Evolutionary conservation across 1,140 invertebrate species (phyloP).

Genomic region (Bombus ignitus): DNA sequence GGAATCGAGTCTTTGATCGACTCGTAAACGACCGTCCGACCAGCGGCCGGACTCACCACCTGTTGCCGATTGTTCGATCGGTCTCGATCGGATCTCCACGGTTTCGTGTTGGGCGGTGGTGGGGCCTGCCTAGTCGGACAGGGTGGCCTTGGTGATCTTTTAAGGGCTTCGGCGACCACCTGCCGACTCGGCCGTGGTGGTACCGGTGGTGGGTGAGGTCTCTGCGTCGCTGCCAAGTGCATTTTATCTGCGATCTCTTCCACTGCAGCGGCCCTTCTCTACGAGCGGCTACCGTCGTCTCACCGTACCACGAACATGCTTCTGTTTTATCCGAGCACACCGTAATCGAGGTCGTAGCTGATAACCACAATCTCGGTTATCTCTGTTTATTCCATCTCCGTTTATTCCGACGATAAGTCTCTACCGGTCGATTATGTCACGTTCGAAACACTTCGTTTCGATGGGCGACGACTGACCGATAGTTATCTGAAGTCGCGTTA

Average conservation of each 20-base stretch:
- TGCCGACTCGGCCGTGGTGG: constrained; percentile 88
- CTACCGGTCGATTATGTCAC: background rate
- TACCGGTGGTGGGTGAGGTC: constrained; percentile 86
- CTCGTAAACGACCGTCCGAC: constrained; percentile 71
- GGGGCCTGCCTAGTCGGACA: constrained; percentile 82
- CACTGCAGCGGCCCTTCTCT: background rate
- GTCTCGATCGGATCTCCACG: constrained; percentile 82
- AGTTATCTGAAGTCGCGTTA: no score
- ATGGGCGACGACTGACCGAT: no score
- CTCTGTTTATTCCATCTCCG: background rate
- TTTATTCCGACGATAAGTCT: background rate
- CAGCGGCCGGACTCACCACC: constrained; percentile 43
- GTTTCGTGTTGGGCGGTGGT: constrained; percentile 79
- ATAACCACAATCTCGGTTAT: constrained; percentile 14
- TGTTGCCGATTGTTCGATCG: constrained; percentile 74
- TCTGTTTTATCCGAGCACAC: background rate
- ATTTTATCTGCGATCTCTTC: constrained; percentile 62
- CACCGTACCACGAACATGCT: background rate
- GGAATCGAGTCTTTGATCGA: constrained; percentile 49
- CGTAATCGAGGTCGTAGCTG: background rate
- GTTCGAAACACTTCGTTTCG: no score
- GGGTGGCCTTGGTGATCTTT: constrained; percentile 84
- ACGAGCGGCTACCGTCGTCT: background rate
- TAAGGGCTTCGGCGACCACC: constrained; percentile 87
- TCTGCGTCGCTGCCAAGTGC: constrained; percentile 79